Base-by-base conservation (phyloP, 2,797 vertebrate species). In the Pangasius sanitwongsei region DNA sequence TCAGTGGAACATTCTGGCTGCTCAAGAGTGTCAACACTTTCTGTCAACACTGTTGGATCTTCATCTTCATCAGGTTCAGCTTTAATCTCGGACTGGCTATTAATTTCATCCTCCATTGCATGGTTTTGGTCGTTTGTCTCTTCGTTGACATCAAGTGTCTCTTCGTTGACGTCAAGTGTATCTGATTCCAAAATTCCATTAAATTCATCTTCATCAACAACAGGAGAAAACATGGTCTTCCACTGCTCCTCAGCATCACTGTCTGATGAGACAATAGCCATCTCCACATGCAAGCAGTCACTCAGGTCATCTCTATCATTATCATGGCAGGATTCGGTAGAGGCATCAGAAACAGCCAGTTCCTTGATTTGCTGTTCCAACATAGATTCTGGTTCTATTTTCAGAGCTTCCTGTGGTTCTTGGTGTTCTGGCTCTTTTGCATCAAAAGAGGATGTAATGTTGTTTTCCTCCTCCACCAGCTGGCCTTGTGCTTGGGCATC, bases 161-260 rank as follows among this genome's bases (percentile, higher is more conserved):
- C 87, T 6, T 77, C n/a, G 5, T 28, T 88, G 67, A 55, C n/a
- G 3, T 89, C 87, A 63, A 55, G 16, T 20, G 75, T n/a, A 80
- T 83, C 87, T 9, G 87, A 13, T 63, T 67, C 69, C 37, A 90
- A 37, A 67, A 83, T 31, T 69, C 85, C 86, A 41, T n/a, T 4
- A 23, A 75, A 81, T 34, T 96, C 95, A 90, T 96, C 96, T 91
- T 92, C 95, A 80, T 96, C 96, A 77, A 95, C 96, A 28, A 95
- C 96, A 15, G 96, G 95, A 41, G 96, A 95, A 89, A 96, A 96
- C 92, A 96, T 95, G 23, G 95, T 87, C 92, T 96, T 95, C 96
- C 96, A 97, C 86, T 96, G 96, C 11, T 97, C 96, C 65, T 96
- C 95, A 0, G 89, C 89, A 11, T 97, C 96, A 86, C 95, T 95